phyloP scores from a whole-genome alignment of 2,113 vertebrate species.

The Piprites chloris region DNA sequence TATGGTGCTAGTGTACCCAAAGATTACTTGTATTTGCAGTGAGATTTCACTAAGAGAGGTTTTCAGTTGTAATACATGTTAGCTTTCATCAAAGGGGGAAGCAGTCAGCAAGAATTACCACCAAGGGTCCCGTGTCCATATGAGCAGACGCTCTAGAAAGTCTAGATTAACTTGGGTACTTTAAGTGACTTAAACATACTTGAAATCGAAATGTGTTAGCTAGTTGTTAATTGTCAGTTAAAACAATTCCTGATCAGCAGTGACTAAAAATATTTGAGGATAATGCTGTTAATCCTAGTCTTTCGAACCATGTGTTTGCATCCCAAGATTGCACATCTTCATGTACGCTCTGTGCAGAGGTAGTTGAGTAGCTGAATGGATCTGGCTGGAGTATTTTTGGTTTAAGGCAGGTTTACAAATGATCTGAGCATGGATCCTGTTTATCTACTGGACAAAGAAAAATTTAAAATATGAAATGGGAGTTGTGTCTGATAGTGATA shows the following conservation, averaged over 20 bases:
- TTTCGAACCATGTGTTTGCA: background rate
- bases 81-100: slow-evolving; percentile 58
- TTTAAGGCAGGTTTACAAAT: background rate
- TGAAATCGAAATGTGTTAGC: background rate
- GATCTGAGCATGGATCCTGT: background rate
- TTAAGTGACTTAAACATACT: background rate
- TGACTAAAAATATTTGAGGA: background rate
- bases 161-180: background rate
- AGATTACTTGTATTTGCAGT: slow-evolving; percentile 76
- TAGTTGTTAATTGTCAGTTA: background rate
- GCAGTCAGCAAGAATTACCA: background rate
- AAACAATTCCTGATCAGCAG: background rate
- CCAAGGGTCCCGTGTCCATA: background rate
- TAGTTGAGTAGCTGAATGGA: background rate
- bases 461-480: background rate
- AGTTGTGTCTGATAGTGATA: background rate
- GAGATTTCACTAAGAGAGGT: slow-evolving; percentile 81
- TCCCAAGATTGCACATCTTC: background rate
- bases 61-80: slow-evolving; percentile 80
- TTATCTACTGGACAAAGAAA: background rate
- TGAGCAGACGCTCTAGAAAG: background rate
- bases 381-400: background rate
- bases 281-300: background rate
- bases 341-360: background rate
- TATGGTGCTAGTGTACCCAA: slow-evolving; percentile 75